Base-by-base conservation (phyloP, 2,113 vertebrate genomes). In the Gorilla gorilla region DNA sequence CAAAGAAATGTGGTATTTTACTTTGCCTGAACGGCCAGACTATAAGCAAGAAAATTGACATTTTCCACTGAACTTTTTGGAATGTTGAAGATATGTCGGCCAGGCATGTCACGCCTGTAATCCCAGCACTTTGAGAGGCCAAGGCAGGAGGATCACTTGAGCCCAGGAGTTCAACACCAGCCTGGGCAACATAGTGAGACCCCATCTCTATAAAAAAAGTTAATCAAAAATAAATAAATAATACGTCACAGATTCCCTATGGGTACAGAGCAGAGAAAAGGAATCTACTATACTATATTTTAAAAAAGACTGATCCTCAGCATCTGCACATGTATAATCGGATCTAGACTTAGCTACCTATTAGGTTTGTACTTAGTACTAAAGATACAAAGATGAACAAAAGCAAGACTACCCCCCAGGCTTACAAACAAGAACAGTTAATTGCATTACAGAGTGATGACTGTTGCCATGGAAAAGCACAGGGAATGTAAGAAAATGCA, bases 301-400 rank as follows among this genome's bases (percentile, higher is more conserved):
- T 64, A 10, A 66, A 50, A n/a, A 38, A 96, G 18, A 68, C 4
- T 57, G 6, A 80, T 66, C 8, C 55, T 81, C 43, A 48, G 35
- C 48, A 32, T 73, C 35, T 59, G 52, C 83, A 64, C n/a, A 78
- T 8, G 1, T 32, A 10, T 68, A 45, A 91, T 83, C 11, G 79
- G 35, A 79, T 91, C n/a, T 50, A 75, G n/a, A 32, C 25, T 96
- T 87, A 45, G 43, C 61, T 43, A 78, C 70, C 40, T 96, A 50
- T 6, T 43, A 72, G 30, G n/a, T 83, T 38, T 22, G 25, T 48
- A 10, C n/a, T 96, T 59, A 72, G 52, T 40, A 66, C 22, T 48
- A 23, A 95, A 83, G 30, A 70, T 43, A 93, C 5, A 83, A 83
- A 93, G 40, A 94, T 52, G 35, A 85, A 66, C 40, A 90, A 91